Conservation (phyloP, 1,140 invertebrate species). For the Drosophila dunni region DNA sequence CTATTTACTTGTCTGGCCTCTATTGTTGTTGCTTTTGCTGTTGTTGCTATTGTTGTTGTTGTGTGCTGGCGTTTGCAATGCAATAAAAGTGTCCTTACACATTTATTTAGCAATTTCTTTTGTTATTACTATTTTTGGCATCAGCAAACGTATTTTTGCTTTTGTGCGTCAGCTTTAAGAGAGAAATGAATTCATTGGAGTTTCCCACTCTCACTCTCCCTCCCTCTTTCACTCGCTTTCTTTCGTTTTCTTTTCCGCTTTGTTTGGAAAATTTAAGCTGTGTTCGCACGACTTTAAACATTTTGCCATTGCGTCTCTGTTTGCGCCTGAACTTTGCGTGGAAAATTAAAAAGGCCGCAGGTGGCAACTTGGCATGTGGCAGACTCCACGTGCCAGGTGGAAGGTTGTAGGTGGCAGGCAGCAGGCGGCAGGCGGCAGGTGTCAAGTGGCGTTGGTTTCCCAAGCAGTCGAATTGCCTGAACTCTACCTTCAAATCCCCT, state of each 20-base stretch:
- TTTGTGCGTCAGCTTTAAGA: constrained; percentile 69
- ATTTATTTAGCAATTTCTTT: constrained; percentile 82
- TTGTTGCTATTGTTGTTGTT: constrained; percentile 23
- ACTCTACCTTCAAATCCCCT: neutral
- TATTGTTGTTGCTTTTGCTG: constrained; percentile 18
- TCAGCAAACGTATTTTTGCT: constrained; percentile 49
- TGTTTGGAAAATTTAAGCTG: constrained; percentile 50
- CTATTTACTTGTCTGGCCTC: constrained; percentile 71
- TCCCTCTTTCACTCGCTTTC: neutral
- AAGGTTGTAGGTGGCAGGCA: constrained; percentile 17
- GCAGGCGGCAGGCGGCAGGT: constrained; percentile 38
- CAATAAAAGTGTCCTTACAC: constrained; percentile 82
- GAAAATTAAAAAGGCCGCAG: constrained; percentile 82
- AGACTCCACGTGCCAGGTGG: constrained; percentile 51
- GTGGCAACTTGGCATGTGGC: constrained; percentile 54
- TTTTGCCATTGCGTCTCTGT: constrained; percentile 57
- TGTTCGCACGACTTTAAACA: constrained; percentile 64
- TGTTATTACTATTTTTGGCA: constrained; percentile 74
- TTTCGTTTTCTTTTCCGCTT: constrained; percentile 7
- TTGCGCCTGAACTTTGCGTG: constrained; percentile 77
- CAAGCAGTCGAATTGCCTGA: constrained; percentile 43
- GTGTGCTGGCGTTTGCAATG: constrained; percentile 67
- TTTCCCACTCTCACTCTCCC: constrained; percentile 5
- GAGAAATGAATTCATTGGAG: constrained; percentile 62
- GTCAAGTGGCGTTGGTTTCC: constrained; percentile 39